Evolutionary conservation across 1,140 invertebrate genomes (phyloP).

Genomic region (Aculops lycopersici): DNA sequence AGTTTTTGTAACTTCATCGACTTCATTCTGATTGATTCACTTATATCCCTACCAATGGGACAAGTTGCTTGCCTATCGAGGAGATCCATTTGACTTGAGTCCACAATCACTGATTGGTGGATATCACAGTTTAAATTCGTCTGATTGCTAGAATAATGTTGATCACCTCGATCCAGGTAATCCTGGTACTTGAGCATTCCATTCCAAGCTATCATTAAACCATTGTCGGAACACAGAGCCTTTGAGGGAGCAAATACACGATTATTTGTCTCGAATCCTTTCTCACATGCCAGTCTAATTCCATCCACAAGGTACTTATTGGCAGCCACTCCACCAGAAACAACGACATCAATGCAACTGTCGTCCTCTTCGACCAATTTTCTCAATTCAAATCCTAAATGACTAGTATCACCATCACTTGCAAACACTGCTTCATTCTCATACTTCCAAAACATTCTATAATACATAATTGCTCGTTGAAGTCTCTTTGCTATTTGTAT

Average conservation of each 20-base stretch:
- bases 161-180: too few relatives aligned
- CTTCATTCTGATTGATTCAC: too few relatives aligned
- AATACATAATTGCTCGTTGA: constrained; percentile 44
- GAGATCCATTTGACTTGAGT: too few relatives aligned
- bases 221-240: constrained; percentile 82
- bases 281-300: constrained; percentile 29
- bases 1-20: too few relatives aligned
- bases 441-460: constrained; percentile 10
- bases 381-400: background rate
- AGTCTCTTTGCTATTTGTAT: constrained; percentile 44
- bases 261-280: constrained; percentile 15
- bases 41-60: too few relatives aligned
- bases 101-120: too few relatives aligned
- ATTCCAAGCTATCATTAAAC: constrained; percentile 88
- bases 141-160: too few relatives aligned
- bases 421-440: constrained; percentile 3
- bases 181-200: too few relatives aligned
- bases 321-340: constrained; percentile 81
- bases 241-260: constrained; percentile 36
- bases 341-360: constrained; percentile 23
- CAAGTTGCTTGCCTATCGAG: too few relatives aligned
- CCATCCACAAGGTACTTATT: constrained; percentile 44
- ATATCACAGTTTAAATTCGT: too few relatives aligned
- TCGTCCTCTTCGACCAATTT: background rate
- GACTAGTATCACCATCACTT: constrained; percentile 2